Percentiles rank a stretch among this genome's conserved stretches.
phyloP scores from a whole-genome alignment of 2,113 vertebrate species.

The Neotoma lepida region DNA sequence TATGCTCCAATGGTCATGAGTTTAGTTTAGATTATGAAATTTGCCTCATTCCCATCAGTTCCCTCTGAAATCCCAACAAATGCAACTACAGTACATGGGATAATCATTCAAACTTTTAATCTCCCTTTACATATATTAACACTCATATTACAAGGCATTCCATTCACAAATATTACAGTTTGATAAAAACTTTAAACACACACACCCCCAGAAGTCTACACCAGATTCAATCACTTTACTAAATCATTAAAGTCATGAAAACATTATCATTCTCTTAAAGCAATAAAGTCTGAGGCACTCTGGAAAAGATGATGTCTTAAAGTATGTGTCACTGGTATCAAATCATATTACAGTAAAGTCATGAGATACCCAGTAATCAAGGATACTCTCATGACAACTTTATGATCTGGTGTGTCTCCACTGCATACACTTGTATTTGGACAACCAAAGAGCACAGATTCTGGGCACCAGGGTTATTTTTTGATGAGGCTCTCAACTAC shows the following conservation, averaged over 20 bases:
- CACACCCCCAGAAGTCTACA: conserved; percentile 68
- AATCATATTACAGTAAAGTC: conserved; percentile 68
- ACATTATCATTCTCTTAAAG: conserved; percentile 84
- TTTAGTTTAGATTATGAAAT: conserved; percentile 33
- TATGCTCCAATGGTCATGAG: neutral
- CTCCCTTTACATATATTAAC: conserved; percentile 78
- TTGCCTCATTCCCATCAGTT: neutral
- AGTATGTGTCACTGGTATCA: conserved; percentile 73
- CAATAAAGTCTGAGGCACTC: conserved; percentile 87
- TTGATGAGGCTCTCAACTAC: neutral
- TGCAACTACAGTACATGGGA: neutral
- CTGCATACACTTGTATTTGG: conserved; percentile 58
- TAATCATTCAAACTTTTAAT: conserved; percentile 79
- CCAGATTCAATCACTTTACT: conserved; percentile 82
- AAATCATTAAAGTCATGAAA: conserved; percentile 85
- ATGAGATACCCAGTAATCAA: conserved; percentile 73
- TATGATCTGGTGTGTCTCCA: conserved; percentile 72
- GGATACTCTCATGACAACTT: conserved; percentile 67
- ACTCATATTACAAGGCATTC: conserved; percentile 76
- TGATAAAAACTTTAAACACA: conserved; percentile 80
- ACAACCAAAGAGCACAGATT: conserved; percentile 57
- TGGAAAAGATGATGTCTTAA: conserved; percentile 81
- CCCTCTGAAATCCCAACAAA: conserved; percentile 65
- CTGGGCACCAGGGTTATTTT: conserved; percentile 1
- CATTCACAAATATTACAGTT: conserved; percentile 82